Conservation (phyloP, 2,113 vertebrate species). For the Anhinga rufa region DNA sequence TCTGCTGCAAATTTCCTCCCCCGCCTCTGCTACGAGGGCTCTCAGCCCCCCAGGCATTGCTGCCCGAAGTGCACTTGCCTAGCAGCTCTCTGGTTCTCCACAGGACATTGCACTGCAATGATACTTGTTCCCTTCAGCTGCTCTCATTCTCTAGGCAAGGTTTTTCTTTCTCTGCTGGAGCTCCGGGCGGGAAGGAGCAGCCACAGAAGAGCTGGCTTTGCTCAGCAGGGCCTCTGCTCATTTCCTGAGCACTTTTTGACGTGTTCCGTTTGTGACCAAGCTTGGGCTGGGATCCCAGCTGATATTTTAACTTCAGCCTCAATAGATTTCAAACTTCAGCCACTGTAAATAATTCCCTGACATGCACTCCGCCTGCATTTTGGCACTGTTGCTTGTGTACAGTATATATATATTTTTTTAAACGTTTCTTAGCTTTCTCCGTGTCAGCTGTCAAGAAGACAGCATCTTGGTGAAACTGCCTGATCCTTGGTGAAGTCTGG, state of each 20-base stretch:
- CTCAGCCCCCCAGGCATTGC: background rate
- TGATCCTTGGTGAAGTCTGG: background rate
- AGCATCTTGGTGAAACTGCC: background rate
- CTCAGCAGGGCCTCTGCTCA: conserved; percentile 45
- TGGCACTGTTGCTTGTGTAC: conserved; percentile 4
- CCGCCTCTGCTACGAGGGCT: background rate
- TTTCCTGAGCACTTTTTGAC: conserved; percentile 52
- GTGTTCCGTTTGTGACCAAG: conserved; percentile 36
- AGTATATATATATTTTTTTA: background rate
- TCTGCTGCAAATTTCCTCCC: background rate
- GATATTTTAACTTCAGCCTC: conserved; percentile 59
- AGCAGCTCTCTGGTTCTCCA: background rate
- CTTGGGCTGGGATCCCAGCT: conserved; percentile 49
- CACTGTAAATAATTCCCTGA: conserved; percentile 52
- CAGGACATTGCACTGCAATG: background rate
- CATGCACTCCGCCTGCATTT: background rate
- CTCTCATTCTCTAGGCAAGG: background rate
- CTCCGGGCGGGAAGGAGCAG: background rate
- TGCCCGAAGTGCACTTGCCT: background rate
- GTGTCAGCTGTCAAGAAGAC: background rate
- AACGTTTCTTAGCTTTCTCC: background rate
- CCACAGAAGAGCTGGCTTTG: conserved; percentile 20
- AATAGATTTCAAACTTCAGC: conserved; percentile 45
- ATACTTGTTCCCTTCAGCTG: conserved; percentile 24
- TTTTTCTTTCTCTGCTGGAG: conserved; percentile 8